Percentiles rank a stretch among this genome's conserved stretches.
Conservation (phyloP, 2,888 invertebrate genomes). For the Harpalus rufipes region DNA sequence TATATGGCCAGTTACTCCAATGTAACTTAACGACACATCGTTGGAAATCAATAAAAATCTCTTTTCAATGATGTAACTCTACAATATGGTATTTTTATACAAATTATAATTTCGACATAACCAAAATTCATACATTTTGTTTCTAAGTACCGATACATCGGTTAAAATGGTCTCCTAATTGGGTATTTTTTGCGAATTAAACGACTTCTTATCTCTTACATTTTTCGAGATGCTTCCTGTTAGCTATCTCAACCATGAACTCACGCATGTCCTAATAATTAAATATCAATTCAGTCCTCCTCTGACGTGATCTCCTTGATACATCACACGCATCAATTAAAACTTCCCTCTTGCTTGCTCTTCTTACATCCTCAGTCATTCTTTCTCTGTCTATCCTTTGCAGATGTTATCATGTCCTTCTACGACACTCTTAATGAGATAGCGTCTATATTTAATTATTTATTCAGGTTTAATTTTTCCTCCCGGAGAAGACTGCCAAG, state of each 20-base stretch:
- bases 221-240: too few species aligned
- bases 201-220: too few species aligned
- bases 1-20: too few species aligned
- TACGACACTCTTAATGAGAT: slow-evolving; percentile 23
- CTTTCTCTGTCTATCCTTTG: not conserved
- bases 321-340: slow-evolving; percentile 33
- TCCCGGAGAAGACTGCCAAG: not conserved
- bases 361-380: not conserved
- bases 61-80: too few species aligned
- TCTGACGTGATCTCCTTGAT: slow-evolving; percentile 2
- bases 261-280: slow-evolving; percentile 7
- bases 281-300: slow-evolving; percentile 10
- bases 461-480: slow-evolving; percentile 40
- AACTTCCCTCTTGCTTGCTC: slow-evolving; percentile 9
- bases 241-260: not conserved
- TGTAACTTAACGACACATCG: too few species aligned
- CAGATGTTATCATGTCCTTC: not conserved
- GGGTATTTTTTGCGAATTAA: too few species aligned
- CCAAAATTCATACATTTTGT: too few species aligned
- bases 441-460: slow-evolving; percentile 43
- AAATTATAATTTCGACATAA: too few species aligned
- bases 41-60: too few species aligned
- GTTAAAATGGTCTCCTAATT: too few species aligned
- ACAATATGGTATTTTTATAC: too few species aligned
- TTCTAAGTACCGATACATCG: too few species aligned